These are phyloP conservation scores for Eospalax fontanierii DNA, from an alignment of 2,797 vertebrate species.

Conservation along the genomic window DNA sequence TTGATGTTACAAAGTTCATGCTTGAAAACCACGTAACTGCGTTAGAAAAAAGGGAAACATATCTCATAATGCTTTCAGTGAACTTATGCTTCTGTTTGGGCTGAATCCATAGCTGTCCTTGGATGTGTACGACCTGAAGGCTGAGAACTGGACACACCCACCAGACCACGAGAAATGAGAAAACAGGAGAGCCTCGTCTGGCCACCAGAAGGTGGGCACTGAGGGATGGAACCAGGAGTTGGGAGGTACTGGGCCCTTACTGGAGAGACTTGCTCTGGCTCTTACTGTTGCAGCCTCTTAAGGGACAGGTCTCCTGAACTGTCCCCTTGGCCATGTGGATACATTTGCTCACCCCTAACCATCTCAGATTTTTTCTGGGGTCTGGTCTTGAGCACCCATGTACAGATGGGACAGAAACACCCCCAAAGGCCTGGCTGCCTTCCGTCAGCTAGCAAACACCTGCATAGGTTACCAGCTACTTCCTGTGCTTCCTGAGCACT, in stretches of 20 bases:
- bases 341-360: rapidly evolving
- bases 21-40: background rate
- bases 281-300: background rate
- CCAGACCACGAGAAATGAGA: background rate
- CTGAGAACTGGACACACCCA: background rate
- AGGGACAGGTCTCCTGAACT: rapidly evolving
- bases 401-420: background rate
- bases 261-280: rapidly evolving
- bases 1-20: background rate
- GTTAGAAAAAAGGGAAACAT: background rate
- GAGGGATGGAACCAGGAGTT: rapidly evolving
- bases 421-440: background rate
- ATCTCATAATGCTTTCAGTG: no score
- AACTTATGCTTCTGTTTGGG: background rate
- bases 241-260: rapidly evolving
- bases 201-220: background rate
- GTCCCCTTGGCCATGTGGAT: rapidly evolving
- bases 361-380: background rate
- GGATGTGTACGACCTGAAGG: background rate
- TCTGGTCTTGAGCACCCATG: rapidly evolving
- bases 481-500: background rate
- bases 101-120: background rate
- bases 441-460: rapidly evolving
- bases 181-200: background rate
- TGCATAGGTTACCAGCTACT: rapidly evolving